A percentile compares a stretch with the other conserved stretches of the same genome.
phyloP scores from a whole-genome alignment of 2,113 vertebrate genomes.

The Prochilodus magdalenae region DNA sequence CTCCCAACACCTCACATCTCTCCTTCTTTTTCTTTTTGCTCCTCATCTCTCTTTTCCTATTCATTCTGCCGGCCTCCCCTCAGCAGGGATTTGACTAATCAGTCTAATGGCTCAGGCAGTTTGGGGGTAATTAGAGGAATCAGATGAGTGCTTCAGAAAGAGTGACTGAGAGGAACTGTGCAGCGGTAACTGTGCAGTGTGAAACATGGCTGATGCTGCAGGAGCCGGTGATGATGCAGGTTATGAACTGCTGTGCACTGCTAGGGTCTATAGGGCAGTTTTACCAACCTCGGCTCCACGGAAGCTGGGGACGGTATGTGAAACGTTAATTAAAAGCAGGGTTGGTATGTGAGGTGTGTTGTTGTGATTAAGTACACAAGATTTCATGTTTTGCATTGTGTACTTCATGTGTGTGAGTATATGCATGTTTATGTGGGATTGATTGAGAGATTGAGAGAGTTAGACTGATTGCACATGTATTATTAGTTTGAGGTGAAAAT shows the following conservation, averaged over 20 bases:
- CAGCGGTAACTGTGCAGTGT: not conserved
- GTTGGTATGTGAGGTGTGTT: too few species aligned
- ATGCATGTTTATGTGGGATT: not conserved
- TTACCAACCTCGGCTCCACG: not conserved
- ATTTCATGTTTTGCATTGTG: too few species aligned
- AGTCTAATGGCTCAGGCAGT: slow-evolving; percentile 6
- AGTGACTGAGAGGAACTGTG: not conserved
- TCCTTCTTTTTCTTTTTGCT: not conserved
- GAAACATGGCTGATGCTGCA: not conserved
- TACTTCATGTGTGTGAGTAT: too few species aligned
- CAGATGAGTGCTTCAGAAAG: not conserved
- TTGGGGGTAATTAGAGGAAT: slow-evolving; percentile 22
- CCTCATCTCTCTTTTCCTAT: not conserved
- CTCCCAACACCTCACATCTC: not conserved
- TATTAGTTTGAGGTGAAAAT: not conserved
- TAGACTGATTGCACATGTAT: not conserved
- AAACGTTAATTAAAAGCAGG: too few species aligned
- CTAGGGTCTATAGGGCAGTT: not conserved
- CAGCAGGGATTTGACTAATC: slow-evolving; percentile 13
- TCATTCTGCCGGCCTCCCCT: not conserved
- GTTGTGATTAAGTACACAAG: too few species aligned
- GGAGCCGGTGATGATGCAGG: not conserved
- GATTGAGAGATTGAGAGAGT: not conserved
- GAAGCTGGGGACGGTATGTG: too few species aligned
- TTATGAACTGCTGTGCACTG: not conserved